Conservation (phyloP, 1,140 invertebrate species). For the Physella acuta region DNA sequence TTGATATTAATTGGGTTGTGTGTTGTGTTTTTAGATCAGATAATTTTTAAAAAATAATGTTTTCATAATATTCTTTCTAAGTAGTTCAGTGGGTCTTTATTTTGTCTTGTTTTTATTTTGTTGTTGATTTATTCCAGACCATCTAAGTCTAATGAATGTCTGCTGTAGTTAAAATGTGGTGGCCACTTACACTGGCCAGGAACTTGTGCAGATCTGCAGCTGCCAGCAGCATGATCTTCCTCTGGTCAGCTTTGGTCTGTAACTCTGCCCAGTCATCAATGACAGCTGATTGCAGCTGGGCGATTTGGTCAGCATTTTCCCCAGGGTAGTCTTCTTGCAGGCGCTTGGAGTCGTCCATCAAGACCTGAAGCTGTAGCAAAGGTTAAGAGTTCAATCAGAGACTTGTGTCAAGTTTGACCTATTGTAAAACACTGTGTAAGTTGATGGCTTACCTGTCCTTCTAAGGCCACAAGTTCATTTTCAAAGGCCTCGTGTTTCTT, state of each 20-base stretch:
- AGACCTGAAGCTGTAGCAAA: constrained; percentile 68
- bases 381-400: neutral
- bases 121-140: no score
- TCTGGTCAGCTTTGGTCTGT: constrained; percentile 76
- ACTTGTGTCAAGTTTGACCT: no score
- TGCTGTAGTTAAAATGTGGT: no score
- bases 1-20: no score
- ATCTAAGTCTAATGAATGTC: no score
- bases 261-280: constrained; percentile 84
- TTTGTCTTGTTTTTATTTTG: no score
- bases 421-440: no score
- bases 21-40: no score
- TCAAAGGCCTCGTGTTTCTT: constrained; percentile 91
- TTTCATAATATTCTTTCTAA: no score
- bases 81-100: no score
- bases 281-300: constrained; percentile 80
- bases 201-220: constrained; percentile 89
- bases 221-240: constrained; percentile 80
- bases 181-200: constrained; percentile 67
- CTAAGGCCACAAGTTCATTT: constrained; percentile 89
- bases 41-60: no score
- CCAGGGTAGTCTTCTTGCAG: constrained; percentile 88
- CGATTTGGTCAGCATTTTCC: constrained; percentile 86
- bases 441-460: constrained; percentile 85
- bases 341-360: constrained; percentile 87